Base-by-base conservation (phyloP, 2,113 vertebrate genomes). In the Beaufortia kweichowensis region DNA sequence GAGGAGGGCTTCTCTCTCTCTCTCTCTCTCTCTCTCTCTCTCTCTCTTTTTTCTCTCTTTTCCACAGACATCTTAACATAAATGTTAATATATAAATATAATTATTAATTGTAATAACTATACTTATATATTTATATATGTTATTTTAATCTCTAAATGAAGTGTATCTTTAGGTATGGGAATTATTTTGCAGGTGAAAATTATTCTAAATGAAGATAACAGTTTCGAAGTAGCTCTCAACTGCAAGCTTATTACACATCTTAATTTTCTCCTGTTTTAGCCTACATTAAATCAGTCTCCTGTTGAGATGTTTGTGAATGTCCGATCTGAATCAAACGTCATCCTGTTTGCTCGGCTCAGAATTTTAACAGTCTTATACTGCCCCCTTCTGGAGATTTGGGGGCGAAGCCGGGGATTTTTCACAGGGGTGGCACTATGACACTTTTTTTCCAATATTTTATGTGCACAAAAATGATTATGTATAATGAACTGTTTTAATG, bases 311-410 rank as follows among this genome's bases (percentile, higher is more conserved):
- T 55, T 9, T 69, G n/a, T 55, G 12, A 69, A 55, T 28, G 10
- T 55, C n/a, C 35, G n/a, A 29, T 1, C 6, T 23, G 15, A 3
- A 15, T 26, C 1, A 8, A 2, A 68, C 29, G 12, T 46, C 1
- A 14, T 17, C n/a, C 4, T n/a, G 14, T 48, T 26, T 41, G 1
- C 11, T 14, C 28, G 9, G n/a, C 14, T 50, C n/a, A 35, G 19
- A 9, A 9, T 55, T 57, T n/a, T 43, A 56, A 23, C 5, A 24
- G 48, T 67, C 53, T 41, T 43, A 46, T 21, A 68, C 56, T 78
- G 80, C 56, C 80, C 29, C 31, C 80, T 81, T 76, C 62, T 73
- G 75, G 80, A 56, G 41, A 14, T 62, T n/a, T 2, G 7, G 33
- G n/a, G n/a, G n/a, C n/a, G n/a, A n/a, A n/a, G n/a, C n/a, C n/a